Evolutionary conservation across 2,797 vertebrate genomes (phyloP).

Genomic region (Pelochelys cantorii): DNA sequence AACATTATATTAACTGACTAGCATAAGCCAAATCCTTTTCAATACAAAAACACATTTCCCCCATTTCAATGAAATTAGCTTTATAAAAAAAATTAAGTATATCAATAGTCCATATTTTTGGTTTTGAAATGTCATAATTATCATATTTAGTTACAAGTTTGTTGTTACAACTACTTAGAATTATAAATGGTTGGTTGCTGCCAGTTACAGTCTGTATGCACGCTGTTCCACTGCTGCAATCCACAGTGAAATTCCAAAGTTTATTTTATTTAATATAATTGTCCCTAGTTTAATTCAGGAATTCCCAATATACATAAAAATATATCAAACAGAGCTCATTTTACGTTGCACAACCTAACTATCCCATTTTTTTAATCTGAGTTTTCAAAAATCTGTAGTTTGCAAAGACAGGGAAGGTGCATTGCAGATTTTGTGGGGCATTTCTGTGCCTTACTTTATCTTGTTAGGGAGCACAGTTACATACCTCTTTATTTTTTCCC

Average conservation of each 20-base stretch:
- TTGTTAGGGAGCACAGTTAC: slow-evolving; percentile 3
- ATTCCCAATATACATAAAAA: slow-evolving; percentile 18
- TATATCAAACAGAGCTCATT: neutral
- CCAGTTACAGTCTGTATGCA: neutral
- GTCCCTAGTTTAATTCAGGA: neutral
- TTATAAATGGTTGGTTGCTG: neutral
- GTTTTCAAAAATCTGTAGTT: neutral
- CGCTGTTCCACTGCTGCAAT: neutral
- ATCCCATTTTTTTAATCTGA: neutral
- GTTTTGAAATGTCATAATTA: neutral
- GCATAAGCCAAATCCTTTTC: neutral
- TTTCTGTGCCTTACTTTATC: neutral
- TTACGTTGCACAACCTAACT: neutral
- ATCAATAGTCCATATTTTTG: neutral
- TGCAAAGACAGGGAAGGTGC: neutral
- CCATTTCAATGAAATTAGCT: neutral
- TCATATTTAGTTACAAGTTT: neutral
- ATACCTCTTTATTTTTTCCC: slow-evolving; percentile 22
- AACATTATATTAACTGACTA: slow-evolving; percentile 2
- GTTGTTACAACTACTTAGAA: neutral
- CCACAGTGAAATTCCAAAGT: neutral
- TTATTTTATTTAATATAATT: neutral
- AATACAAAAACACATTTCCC: neutral
- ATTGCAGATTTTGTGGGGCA: neutral
- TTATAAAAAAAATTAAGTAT: neutral